phyloP scores from a whole-genome alignment of 2,888 invertebrate species.

The Lumbricus terrestris region DNA sequence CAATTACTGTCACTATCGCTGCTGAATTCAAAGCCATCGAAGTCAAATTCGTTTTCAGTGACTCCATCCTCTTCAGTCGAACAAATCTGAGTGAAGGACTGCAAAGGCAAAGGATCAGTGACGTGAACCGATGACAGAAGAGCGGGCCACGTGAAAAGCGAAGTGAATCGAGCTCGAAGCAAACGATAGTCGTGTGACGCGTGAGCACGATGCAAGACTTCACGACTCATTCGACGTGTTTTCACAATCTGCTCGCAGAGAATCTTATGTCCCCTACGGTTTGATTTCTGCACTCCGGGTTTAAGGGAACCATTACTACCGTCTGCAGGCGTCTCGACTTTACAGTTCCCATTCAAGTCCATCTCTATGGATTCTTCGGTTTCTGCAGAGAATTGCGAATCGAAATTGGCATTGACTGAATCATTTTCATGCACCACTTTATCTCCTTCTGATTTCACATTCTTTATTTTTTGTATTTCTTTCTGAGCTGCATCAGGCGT shows the following conservation, averaged over 20 bases:
- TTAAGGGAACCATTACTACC: not conserved
- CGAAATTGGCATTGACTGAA: not conserved
- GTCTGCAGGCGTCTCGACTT: not conserved
- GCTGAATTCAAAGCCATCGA: not conserved
- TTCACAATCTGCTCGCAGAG: not conserved
- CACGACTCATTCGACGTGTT: not conserved
- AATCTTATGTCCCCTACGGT: not conserved
- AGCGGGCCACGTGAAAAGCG: conserved; percentile 50
- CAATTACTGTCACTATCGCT: not conserved
- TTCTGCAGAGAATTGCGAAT: not conserved
- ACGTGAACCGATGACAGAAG: conserved; percentile 43
- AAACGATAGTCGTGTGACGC: conserved; percentile 35
- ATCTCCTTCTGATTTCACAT: not conserved
- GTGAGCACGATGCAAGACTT: not conserved
- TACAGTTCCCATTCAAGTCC: not conserved
- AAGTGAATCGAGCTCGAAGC: conserved; percentile 44
- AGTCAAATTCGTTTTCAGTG: not conserved
- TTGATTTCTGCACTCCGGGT: not conserved
- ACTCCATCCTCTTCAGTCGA: not conserved
- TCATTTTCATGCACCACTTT: not conserved
- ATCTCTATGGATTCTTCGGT: not conserved
- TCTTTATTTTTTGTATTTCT: not conserved
- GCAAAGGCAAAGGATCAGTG: not conserved
- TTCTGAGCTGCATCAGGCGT: not conserved
- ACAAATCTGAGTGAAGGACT: not conserved